phyloP scores from a whole-genome alignment of 2,888 invertebrate genomes.

The Congeria kusceri region DNA sequence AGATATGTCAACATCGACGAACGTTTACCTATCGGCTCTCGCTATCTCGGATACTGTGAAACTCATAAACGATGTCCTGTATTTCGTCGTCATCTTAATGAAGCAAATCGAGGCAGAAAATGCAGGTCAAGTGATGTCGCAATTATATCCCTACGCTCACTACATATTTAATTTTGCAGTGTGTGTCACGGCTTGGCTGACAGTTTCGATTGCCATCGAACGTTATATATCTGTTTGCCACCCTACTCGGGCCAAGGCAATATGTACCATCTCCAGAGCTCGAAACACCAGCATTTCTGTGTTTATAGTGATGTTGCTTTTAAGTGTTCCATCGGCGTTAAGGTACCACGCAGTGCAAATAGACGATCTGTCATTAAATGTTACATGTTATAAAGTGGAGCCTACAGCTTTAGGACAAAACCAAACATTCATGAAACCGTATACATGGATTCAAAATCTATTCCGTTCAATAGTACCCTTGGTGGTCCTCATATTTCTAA shows the following conservation, averaged over 20 bases:
- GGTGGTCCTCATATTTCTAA: conserved; percentile 80
- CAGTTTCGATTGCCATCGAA: conserved; percentile 82
- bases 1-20: conserved; percentile 80
- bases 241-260: conserved; percentile 73
- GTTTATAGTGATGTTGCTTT: conserved; percentile 78
- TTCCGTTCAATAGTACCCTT: conserved; percentile 82
- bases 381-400: conserved; percentile 69
- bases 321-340: conserved; percentile 81
- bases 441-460: conserved; percentile 82
- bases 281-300: conserved; percentile 77
- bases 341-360: conserved; percentile 77
- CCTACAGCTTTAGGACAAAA: conserved; percentile 78
- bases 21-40: conserved; percentile 78
- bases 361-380: conserved; percentile 66
- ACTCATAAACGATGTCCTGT: conserved; percentile 79
- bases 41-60: conserved; percentile 81
- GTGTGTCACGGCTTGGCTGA: conserved; percentile 81
- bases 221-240: conserved; percentile 82
- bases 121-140: conserved; percentile 70
- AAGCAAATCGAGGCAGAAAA: conserved; percentile 66
- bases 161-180: conserved; percentile 80
- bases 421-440: conserved; percentile 78
- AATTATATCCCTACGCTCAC: conserved; percentile 82
- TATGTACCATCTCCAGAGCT: conserved; percentile 77
- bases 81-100: conserved; percentile 78